Percentiles rank a stretch among this genome's conserved stretches.
These are phyloP conservation scores for Antheraea mylitta DNA, from an alignment of 1,140 invertebrate genomes.

Conservation along the genomic window DNA sequence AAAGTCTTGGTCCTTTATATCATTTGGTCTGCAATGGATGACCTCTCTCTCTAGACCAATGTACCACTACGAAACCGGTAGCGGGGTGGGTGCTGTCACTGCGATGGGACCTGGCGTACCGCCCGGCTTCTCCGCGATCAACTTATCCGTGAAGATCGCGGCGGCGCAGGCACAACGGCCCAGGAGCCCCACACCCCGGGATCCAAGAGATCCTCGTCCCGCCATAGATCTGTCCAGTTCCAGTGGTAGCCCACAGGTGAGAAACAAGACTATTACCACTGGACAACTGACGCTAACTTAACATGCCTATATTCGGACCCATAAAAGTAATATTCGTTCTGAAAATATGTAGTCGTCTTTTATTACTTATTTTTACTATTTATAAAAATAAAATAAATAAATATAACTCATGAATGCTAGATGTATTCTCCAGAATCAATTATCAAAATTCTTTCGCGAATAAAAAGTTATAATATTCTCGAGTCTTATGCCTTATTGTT, in stretches of 20 bases:
- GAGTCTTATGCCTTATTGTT: too few relatives aligned
- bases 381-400: too few relatives aligned
- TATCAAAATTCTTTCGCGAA: too few relatives aligned
- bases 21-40: not conserved
- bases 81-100: conserved; percentile 74
- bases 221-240: conserved; percentile 93
- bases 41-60: conserved; percentile 81
- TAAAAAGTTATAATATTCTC: too few relatives aligned
- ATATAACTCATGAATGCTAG: too few relatives aligned
- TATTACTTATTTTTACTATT: too few relatives aligned
- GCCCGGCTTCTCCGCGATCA: conserved; percentile 89
- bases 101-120: conserved; percentile 80
- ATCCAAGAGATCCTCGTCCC: conserved; percentile 89
- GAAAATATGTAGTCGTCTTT: too few relatives aligned
- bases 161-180: conserved; percentile 84
- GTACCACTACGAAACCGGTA: conserved; percentile 87
- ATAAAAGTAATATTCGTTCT: too few relatives aligned
- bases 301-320: too few relatives aligned
- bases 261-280: conserved; percentile 15
- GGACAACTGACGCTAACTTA: too few relatives aligned
- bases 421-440: too few relatives aligned
- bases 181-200: conserved; percentile 82
- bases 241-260: conserved; percentile 90
- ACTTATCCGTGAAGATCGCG: conserved; percentile 91
- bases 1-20: not conserved